Conservation (phyloP, 2,888 invertebrate species). For the Yponomeuta plumbellus region DNA sequence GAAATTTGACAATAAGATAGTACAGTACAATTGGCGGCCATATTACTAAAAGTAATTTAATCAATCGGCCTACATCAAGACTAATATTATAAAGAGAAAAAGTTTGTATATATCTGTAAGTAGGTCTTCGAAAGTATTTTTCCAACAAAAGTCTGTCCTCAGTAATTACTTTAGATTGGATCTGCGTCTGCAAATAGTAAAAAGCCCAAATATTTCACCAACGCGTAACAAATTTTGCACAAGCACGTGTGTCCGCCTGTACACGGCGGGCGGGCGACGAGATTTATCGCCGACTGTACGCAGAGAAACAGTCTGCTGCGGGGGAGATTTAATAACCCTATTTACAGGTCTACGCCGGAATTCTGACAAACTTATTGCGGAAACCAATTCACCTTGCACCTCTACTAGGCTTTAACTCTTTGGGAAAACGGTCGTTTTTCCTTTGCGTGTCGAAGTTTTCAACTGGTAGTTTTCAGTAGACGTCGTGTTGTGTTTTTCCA, state of each 20-base stretch:
- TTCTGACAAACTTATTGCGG: slow-evolving; percentile 14
- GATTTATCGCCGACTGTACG: slow-evolving; percentile 12
- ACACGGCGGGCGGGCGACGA: neutral
- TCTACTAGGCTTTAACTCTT: neutral
- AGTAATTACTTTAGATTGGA: too few relatives aligned
- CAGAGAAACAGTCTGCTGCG: slow-evolving; percentile 15
- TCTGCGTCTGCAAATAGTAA: too few relatives aligned
- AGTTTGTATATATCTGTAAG: too few relatives aligned
- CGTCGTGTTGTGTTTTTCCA: neutral
- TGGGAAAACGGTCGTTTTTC: slow-evolving; percentile 13
- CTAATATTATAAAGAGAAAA: too few relatives aligned
- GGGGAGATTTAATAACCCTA: slow-evolving; percentile 41
- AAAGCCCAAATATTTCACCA: too few relatives aligned
- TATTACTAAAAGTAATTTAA: too few relatives aligned
- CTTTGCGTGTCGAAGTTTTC: neutral
- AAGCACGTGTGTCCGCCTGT: neutral
- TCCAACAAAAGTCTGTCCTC: too few relatives aligned
- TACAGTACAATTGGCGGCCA: too few relatives aligned
- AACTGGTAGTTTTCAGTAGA: neutral
- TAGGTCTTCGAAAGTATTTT: too few relatives aligned
- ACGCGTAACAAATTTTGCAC: neutral
- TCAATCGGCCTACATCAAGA: too few relatives aligned
- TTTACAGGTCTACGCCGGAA: slow-evolving; percentile 36
- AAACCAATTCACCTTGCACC: neutral
- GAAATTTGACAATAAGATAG: too few relatives aligned